Evolutionary conservation across 2,888 invertebrate genomes (phyloP).

Genomic region (Cheilosia vernalis): DNA sequence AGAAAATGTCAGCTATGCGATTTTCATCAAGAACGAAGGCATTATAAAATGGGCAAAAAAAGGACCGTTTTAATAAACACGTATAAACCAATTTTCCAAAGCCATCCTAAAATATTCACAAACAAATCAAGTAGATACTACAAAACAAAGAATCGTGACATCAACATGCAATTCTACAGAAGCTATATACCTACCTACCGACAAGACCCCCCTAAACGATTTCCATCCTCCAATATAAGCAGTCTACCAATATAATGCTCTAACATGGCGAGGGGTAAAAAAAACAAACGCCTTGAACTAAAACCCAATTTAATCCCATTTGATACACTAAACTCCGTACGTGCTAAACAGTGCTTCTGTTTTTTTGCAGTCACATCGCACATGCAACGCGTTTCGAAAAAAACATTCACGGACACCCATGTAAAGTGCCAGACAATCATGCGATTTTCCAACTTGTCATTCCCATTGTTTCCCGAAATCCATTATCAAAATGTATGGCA

Average conservation of each 20-base stretch:
- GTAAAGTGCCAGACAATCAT: conserved; percentile 49
- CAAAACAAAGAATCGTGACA: too few relatives aligned
- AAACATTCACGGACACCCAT: conserved; percentile 52
- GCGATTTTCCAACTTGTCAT: conserved; percentile 63
- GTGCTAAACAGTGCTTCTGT: conserved; percentile 29
- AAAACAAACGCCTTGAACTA: conserved; percentile 26
- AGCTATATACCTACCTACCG: too few relatives aligned
- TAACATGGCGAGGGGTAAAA: neutral
- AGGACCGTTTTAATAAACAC: too few relatives aligned
- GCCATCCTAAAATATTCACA: too few relatives aligned
- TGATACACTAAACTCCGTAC: conserved; percentile 20
- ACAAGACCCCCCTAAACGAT: too few relatives aligned
- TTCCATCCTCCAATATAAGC: conserved; percentile 28
- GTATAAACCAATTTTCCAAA: too few relatives aligned
- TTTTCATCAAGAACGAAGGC: too few relatives aligned
- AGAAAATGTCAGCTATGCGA: too few relatives aligned
- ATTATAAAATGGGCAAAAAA: too few relatives aligned
- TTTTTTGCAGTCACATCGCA: conserved; percentile 14
- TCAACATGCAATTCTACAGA: too few relatives aligned
- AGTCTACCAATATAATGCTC: conserved; percentile 13
- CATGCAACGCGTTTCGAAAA: conserved; percentile 7
- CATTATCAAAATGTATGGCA: conserved; percentile 36
- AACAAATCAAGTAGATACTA: too few relatives aligned
- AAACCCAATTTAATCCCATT: conserved; percentile 17
- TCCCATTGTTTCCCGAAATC: conserved; percentile 52